These are phyloP conservation scores for Poecile atricapillus DNA, from an alignment of 2,113 vertebrate genomes.

Conservation along the genomic window DNA sequence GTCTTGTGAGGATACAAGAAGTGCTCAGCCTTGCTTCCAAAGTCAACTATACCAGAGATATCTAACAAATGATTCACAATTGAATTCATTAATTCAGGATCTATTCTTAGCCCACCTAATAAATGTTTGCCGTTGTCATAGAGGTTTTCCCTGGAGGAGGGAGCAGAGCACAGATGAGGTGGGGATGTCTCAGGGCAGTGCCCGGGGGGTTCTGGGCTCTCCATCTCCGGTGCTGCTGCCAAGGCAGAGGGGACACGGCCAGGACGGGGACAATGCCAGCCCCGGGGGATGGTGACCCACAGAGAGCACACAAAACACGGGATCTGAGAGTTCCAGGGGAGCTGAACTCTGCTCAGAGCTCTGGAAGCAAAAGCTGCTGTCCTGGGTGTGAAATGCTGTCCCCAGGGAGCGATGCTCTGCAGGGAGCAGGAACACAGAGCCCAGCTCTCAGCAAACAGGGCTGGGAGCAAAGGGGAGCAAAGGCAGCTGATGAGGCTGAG, in stretches of 20 bases:
- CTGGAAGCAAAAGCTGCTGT: neutral
- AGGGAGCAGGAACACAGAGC: too few relatives aligned
- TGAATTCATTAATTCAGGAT: neutral
- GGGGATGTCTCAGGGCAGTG: too few relatives aligned
- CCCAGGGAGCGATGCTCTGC: too few relatives aligned
- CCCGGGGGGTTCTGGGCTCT: neutral
- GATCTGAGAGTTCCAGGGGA: neutral
- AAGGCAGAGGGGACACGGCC: neutral
- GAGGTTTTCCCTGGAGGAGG: neutral
- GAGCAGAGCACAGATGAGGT: neutral
- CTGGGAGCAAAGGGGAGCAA: neutral
- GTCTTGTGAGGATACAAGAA: neutral
- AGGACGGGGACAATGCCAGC: neutral
- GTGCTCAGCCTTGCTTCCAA: neutral
- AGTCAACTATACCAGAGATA: neutral
- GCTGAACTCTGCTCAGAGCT: neutral
- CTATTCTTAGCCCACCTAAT: neutral
- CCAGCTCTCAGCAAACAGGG: rapidly evolving
- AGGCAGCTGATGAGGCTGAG: neutral
- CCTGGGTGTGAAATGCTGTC: neutral
- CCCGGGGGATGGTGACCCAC: neutral
- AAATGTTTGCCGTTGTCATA: neutral
- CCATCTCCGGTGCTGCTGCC: neutral
- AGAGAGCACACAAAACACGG: neutral
- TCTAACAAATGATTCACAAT: neutral